Base-by-base conservation (phyloP, 2,888 invertebrate genomes). In the Cantharis rustica region DNA sequence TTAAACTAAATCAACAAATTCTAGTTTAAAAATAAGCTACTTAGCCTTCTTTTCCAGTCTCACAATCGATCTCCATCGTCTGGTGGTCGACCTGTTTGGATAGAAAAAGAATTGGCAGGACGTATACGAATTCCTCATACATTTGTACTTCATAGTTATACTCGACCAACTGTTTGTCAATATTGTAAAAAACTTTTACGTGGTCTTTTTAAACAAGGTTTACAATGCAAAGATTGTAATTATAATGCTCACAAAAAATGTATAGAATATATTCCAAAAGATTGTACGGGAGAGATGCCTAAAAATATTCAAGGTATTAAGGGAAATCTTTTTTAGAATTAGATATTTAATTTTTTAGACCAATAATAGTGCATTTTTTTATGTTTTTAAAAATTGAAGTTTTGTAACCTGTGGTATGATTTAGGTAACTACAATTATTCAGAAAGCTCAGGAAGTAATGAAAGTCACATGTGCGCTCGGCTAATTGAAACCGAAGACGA, bases 231-330 rank as follows among this genome's bases (percentile, higher is more conserved):
- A 88, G 99, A 98, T 90, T 98, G 98, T 89, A 96, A 96, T 87
- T 97, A 96, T 89, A 98, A 98, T 90, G 95, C 95, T 79, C 98
- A 98, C 89, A 95, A 97, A 88, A 98, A 98, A 88, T 98, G 98
- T 86, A 91, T 96, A 85, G 95, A 96, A 47, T 93, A 93, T 89
- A 94, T 96, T 86, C 96, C 97, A 47, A 96, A 95, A 89, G 96
- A 97, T 89, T 97, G 97, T 88, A 92, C 94, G 47, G 96, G 95
- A 64, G 96, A 97, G 90, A 89, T 91, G 83, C 89, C 94, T 81
- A 88, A 89, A 82, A 91, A 91, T 89, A 86, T 86, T 78, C 84
- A 88, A 82, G 90, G 87, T 86, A 23, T 66, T 17, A 66, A 66
- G 66, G 23, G 66, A n/a, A 7, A 47, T 47, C 5, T 47, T 47